These are phyloP conservation scores for Callocephalon fimbriatum DNA, from an alignment of 2,113 vertebrate genomes.

Conservation along the genomic window DNA sequence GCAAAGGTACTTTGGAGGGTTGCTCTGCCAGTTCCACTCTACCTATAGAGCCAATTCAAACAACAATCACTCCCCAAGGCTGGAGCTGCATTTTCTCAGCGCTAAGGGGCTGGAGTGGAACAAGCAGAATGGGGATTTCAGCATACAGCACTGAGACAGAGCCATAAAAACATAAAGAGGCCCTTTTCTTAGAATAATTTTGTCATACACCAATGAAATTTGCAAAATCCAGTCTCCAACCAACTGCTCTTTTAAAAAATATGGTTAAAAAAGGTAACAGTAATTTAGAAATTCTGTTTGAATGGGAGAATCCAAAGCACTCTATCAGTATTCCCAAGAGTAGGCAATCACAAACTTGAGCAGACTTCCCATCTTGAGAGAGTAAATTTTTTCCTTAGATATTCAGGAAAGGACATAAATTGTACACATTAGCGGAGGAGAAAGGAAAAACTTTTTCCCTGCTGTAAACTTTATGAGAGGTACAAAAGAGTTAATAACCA, in stretches of 20 bases:
- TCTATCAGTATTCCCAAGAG: background rate
- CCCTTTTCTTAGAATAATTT: rapidly evolving
- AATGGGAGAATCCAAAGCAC: background rate
- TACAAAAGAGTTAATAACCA: background rate
- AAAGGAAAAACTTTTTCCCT: background rate
- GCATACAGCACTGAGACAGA: background rate
- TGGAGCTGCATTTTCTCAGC: background rate
- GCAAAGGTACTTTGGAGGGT: background rate
- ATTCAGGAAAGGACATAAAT: background rate
- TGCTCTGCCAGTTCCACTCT: background rate
- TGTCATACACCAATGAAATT: rapidly evolving
- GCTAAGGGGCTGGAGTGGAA: background rate
- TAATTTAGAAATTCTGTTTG: background rate
- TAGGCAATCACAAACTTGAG: background rate
- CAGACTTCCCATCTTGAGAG: background rate
- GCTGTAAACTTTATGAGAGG: background rate
- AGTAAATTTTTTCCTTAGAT: rapidly evolving
- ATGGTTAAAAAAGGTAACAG: background rate
- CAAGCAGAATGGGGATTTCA: background rate
- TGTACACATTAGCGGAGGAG: background rate
- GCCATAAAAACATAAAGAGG: rapidly evolving
- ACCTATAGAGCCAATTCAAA: background rate
- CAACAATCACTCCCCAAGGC: background rate
- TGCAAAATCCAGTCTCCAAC: background rate
- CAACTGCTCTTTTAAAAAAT: background rate